Base-by-base conservation (phyloP, 2,888 invertebrate genomes). In the Cataglyphis albicans region DNA sequence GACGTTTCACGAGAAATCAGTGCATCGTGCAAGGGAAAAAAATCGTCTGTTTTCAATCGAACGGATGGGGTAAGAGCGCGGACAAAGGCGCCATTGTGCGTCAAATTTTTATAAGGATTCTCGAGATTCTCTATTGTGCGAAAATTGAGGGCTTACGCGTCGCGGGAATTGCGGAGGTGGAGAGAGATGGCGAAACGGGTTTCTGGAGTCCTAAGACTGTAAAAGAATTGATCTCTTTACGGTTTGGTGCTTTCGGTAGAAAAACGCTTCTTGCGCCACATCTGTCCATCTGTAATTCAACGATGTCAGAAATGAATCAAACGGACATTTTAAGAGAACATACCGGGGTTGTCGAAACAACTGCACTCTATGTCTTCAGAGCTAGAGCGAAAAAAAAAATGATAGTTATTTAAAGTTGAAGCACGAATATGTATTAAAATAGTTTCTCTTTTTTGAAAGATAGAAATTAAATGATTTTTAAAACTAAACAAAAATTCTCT, bases 41-140 rank as follows among this genome's bases (percentile, higher is more conserved):
- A 92, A 91, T 87, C 88, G 88, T 83, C 86, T 85, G 90, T 84
- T 88, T 52, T 91, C 90, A 88, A 92, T 90, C 89, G 89, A 88
- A 89, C 86, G 89, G 92, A 93, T 90, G 93, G 93, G 93, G 92
- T 93, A 93, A 93, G 89, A 88, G 91, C 73, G 82, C 68, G 89
- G 85, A 93, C 93, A 93, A 93, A 92, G 88, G 87, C 86, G 82
- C 90, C 87, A 92, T 93, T 93, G 93, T 92, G 82, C 88, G 86
- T 86, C 88, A 90, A 90, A 91, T 92, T 93, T 93, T 93, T 93
- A 92, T 91, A 92, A 91, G 92, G 90, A 91, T 89, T 89, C 90
- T 90, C 87, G 84, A 91, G 90, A 90, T 85, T 90, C 88, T 90
- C 92, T 85, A 91, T 93, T 93, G 93, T 92, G 91, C 92, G 87